These are phyloP conservation scores for Pedicia rivosa DNA, from an alignment of 2,888 invertebrate genomes.

Conservation along the genomic window DNA sequence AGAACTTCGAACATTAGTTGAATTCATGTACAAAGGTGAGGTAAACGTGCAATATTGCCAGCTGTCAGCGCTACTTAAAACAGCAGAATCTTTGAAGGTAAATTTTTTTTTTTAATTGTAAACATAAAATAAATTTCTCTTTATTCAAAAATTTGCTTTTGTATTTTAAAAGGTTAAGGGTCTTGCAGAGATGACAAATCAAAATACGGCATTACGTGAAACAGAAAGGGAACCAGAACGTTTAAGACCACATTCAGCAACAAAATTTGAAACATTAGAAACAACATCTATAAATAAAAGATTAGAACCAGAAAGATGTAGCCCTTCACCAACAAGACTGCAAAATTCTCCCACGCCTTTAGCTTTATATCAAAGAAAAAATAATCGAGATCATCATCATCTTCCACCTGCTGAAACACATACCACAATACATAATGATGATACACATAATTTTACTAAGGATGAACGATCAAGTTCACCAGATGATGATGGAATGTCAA, in stretches of 20 bases:
- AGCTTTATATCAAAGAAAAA: slow-evolving; percentile 30
- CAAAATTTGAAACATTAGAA: slow-evolving; percentile 15
- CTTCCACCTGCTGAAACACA: slow-evolving; percentile 16
- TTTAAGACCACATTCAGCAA: slow-evolving; percentile 26
- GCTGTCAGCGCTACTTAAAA: slow-evolving; percentile 76
- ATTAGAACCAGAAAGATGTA: slow-evolving; percentile 21
- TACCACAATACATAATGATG: slow-evolving; percentile 10
- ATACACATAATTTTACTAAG: slow-evolving; percentile 13
- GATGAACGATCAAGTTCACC: slow-evolving; percentile 35
- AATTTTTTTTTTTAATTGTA: slow-evolving; percentile 7
- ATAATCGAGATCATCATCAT: slow-evolving; percentile 9
- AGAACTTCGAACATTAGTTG: slow-evolving; percentile 79
- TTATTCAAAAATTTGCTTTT: slow-evolving; percentile 8
- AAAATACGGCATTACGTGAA: slow-evolving; percentile 42
- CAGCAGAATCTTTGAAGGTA: slow-evolving; percentile 81
- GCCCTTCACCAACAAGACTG: slow-evolving; percentile 19
- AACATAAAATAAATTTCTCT: neutral
- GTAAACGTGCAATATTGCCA: slow-evolving; percentile 91
- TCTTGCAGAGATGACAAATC: slow-evolving; percentile 81
- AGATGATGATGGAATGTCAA: slow-evolving; percentile 40
- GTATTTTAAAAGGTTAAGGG: slow-evolving; percentile 49
- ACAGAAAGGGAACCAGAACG: slow-evolving; percentile 35
- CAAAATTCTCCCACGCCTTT: slow-evolving; percentile 21
- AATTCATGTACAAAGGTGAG: slow-evolving; percentile 95
- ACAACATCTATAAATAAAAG: slow-evolving; percentile 17